Percentiles rank a stretch among this genome's conserved stretches.
phyloP scores from a whole-genome alignment of 2,113 vertebrate species.

The Alligator sinensis region DNA sequence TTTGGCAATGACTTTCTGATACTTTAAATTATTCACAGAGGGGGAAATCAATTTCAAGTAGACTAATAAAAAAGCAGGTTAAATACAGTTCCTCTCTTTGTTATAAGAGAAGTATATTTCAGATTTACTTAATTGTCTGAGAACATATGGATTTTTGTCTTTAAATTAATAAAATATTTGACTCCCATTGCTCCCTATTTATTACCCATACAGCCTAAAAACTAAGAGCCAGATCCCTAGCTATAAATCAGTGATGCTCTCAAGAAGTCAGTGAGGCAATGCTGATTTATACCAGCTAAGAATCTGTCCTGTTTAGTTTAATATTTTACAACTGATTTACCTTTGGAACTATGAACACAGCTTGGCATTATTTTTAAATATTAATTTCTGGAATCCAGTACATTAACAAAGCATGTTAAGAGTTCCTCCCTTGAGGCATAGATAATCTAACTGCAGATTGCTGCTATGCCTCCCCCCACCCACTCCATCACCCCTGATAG shows the following conservation, averaged over 20 bases:
- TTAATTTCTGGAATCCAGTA: neutral
- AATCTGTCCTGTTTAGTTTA: neutral
- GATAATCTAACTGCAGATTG: slow-evolving; percentile 38
- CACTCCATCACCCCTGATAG: no score
- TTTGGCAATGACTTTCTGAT: neutral
- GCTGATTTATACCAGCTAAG: accelerated
- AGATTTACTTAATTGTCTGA: neutral
- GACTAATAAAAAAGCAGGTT: neutral
- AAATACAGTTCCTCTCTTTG: neutral
- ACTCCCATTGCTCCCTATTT: neutral
- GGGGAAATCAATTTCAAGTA: neutral
- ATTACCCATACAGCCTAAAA: neutral
- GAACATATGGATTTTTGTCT: neutral
- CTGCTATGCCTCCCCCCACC: neutral
- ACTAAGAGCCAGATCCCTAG: accelerated
- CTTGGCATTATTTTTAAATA: neutral
- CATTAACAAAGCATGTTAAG: neutral
- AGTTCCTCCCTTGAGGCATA: neutral
- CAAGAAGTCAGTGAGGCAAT: neutral
- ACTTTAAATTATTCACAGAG: neutral
- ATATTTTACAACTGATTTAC: neutral
- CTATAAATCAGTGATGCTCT: neutral
- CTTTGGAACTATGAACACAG: neutral
- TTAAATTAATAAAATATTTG: neutral
- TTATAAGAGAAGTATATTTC: neutral